A percentile compares a stretch with the other conserved stretches of the same genome.
These are phyloP conservation scores for Parnassius apollo DNA, from an alignment of 2,888 invertebrate genomes.

Conservation along the genomic window DNA sequence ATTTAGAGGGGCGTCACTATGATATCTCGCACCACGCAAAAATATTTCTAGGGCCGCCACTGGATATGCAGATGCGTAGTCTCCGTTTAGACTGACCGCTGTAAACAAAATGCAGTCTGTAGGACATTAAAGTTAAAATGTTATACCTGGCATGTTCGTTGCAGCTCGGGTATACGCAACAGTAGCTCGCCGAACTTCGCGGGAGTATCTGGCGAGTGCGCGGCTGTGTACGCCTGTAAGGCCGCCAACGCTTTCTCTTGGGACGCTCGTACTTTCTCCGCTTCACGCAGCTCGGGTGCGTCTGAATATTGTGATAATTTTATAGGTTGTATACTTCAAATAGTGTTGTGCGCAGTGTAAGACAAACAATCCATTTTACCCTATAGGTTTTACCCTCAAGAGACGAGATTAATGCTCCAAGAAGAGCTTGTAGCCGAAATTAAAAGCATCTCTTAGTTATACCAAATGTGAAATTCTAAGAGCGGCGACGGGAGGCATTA, in stretches of 20 bases:
- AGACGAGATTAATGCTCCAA: neutral
- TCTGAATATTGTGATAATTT: slow-evolving; percentile 78
- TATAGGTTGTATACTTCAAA: neutral
- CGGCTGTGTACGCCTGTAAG: slow-evolving; percentile 93
- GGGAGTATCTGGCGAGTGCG: slow-evolving; percentile 95
- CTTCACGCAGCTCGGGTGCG: slow-evolving; percentile 94
- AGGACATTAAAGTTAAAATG: neutral
- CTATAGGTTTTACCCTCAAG: neutral
- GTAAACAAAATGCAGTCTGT: neutral
- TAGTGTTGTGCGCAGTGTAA: too few species aligned
- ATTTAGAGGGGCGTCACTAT: too few species aligned
- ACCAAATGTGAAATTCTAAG: too few species aligned
- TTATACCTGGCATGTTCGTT: slow-evolving; percentile 94
- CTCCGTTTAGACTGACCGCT: too few species aligned
- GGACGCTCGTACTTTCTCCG: slow-evolving; percentile 95
- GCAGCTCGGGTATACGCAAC: slow-evolving; percentile 95
- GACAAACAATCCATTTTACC: too few species aligned
- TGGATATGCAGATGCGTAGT: too few species aligned
- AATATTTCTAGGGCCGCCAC: too few species aligned
- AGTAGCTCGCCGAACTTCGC: slow-evolving; percentile 97
- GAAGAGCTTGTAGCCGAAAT: neutral
- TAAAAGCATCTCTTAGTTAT: neutral
- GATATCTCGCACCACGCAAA: too few species aligned
- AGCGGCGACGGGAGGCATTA: too few species aligned
- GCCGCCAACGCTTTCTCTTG: slow-evolving; percentile 97